These are phyloP conservation scores for Streptopelia turtur DNA, from an alignment of 2,797 vertebrate genomes.

Conservation along the genomic window DNA sequence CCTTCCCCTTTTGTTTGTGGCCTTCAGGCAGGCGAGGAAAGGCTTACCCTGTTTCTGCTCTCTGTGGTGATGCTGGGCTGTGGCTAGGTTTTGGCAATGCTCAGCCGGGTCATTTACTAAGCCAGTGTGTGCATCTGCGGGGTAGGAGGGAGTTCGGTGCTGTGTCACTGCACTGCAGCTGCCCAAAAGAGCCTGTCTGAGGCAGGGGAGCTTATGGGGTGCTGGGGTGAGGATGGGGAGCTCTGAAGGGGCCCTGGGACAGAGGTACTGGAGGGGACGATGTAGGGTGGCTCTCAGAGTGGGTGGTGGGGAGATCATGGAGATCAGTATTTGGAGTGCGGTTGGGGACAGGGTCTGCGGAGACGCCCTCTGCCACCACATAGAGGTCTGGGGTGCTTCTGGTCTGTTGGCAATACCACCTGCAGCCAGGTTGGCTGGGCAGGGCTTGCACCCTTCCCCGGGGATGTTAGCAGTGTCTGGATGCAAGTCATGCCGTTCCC, in stretches of 20 bases:
- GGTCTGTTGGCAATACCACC: not conserved
- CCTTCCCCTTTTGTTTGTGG: not conserved
- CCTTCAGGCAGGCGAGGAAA: not conserved
- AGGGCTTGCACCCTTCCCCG: rapidly evolving
- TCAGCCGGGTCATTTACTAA: not conserved
- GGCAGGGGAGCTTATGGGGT: not conserved
- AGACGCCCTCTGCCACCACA: not conserved
- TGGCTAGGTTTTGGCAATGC: not conserved
- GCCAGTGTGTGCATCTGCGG: not conserved
- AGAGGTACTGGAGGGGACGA: not conserved
- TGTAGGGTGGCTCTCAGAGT: not conserved
- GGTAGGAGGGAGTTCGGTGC: rapidly evolving
- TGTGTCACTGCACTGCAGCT: not conserved
- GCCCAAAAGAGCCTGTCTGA: not conserved
- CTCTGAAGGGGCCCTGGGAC: not conserved
- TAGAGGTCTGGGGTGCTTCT: not conserved
- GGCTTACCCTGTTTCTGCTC: not conserved
- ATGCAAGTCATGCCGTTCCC: not conserved
- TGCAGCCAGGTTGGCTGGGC: not conserved
- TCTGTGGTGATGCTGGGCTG: not conserved
- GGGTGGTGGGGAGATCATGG: rapidly evolving
- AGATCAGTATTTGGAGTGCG: not conserved
- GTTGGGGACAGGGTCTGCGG: not conserved
- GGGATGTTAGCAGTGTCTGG: not conserved
- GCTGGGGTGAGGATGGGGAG: not conserved